A percentile compares a stretch with the other conserved stretches of the same genome.
Evolutionary conservation across 1,140 invertebrate species (phyloP).

Genomic region (Leptoteleia sp.): DNA sequence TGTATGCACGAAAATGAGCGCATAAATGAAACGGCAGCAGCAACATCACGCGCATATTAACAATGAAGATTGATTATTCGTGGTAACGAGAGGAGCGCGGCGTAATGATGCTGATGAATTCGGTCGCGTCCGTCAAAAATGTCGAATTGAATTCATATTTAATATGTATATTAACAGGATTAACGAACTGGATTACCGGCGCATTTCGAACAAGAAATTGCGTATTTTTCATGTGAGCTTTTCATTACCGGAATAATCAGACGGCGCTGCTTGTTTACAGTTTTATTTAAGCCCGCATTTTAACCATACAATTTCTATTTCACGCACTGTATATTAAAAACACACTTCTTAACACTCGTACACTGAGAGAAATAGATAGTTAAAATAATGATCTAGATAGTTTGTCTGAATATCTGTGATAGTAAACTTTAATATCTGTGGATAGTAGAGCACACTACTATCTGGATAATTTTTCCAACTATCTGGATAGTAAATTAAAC

Average conservation of each 20-base stretch:
- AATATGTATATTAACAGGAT: slow-evolving; percentile 47
- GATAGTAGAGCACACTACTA: too few relatives aligned
- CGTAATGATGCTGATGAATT: slow-evolving; percentile 34
- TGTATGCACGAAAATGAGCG: background rate
- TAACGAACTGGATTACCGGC: slow-evolving; percentile 32
- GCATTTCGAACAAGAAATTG: slow-evolving; percentile 28
- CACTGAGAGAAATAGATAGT: too few relatives aligned
- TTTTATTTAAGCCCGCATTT: slow-evolving; percentile 21
- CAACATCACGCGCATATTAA: slow-evolving; percentile 17
- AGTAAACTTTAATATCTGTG: too few relatives aligned
- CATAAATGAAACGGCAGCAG: slow-evolving; percentile 11
- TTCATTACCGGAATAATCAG: slow-evolving; percentile 50
- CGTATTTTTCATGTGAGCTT: slow-evolving; percentile 33
- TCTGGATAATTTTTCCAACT: too few relatives aligned
- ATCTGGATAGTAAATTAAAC: too few relatives aligned
- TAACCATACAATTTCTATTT: too few relatives aligned
- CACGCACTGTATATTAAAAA: too few relatives aligned
- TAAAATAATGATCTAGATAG: too few relatives aligned
- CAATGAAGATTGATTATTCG: slow-evolving; percentile 44
- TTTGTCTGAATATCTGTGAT: too few relatives aligned
- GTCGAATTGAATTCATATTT: slow-evolving; percentile 55
- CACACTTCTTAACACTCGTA: too few relatives aligned
- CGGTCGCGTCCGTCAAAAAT: slow-evolving; percentile 20
- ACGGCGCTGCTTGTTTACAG: slow-evolving; percentile 16
- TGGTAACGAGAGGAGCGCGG: slow-evolving; percentile 8